These are phyloP conservation scores for Melanogrammus aeglefinus DNA, from an alignment of 2,797 vertebrate species.

Conservation along the genomic window DNA sequence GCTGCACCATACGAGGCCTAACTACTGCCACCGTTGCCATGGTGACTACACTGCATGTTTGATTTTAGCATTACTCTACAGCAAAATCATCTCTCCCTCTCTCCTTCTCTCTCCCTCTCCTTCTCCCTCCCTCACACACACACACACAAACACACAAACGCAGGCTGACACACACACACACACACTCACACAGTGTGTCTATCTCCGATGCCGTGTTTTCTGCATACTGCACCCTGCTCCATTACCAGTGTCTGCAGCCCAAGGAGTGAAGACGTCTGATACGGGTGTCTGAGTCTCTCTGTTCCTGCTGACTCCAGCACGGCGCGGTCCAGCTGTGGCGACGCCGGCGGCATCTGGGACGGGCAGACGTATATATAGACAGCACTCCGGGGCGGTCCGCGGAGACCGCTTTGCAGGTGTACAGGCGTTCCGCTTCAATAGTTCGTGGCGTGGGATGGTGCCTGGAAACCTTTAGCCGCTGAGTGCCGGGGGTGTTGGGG, in stretches of 20 bases:
- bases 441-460: conserved; percentile 27
- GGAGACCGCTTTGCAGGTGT: conserved; percentile 35
- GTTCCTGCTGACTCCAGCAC: conserved; percentile 48
- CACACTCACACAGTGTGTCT: background rate
- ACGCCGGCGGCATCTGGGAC: conserved; percentile 38
- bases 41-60: conserved; percentile 81
- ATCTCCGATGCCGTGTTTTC: background rate
- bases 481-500: conserved; percentile 24
- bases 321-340: conserved; percentile 40
- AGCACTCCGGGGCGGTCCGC: conserved; percentile 44
- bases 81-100: conserved; percentile 64
- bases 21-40: conserved; percentile 80
- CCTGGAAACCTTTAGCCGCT: conserved; percentile 28
- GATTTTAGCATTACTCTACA: conserved; percentile 80
- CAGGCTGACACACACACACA: background rate
- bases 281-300: conserved; percentile 52
- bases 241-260: conserved; percentile 58
- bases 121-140: background rate
- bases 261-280: conserved; percentile 60
- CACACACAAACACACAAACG: background rate
- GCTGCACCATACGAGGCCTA: conserved; percentile 72
- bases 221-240: conserved; percentile 32
- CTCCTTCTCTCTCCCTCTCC: conserved; percentile 46
- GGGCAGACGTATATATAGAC: conserved; percentile 31
- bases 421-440: conserved; percentile 29